A percentile compares a stretch with the other conserved stretches of the same genome.
Evolutionary conservation across 2,797 vertebrate genomes (phyloP).

Genomic region (Hippopotamyrus pictus): DNA sequence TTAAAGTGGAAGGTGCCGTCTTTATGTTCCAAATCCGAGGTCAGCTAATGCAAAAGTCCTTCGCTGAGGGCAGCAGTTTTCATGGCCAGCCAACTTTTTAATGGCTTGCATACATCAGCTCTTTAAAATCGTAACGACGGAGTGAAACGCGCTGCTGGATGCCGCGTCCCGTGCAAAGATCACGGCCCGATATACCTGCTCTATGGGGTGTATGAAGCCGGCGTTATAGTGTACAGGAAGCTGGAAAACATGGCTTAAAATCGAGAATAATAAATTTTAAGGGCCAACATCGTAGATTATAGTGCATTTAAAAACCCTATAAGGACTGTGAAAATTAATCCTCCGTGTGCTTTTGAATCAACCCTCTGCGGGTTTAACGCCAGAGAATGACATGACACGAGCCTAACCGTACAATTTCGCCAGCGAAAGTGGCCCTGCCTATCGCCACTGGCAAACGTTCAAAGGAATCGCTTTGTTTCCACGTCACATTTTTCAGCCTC

Average conservation of each 20-base stretch:
- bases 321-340: neutral
- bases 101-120: neutral
- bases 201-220: neutral
- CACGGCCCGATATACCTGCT: neutral
- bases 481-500: neutral
- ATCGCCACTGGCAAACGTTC: neutral
- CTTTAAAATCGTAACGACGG: neutral
- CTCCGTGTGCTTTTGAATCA: neutral
- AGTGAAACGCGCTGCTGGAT: neutral
- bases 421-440: neutral
- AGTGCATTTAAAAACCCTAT: neutral
- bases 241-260: neutral
- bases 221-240: neutral
- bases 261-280: neutral
- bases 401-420: neutral
- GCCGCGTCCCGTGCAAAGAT: neutral
- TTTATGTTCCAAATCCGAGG: neutral
- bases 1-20: neutral
- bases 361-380: neutral
- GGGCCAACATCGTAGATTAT: neutral
- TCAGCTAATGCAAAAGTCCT: neutral
- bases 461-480: neutral
- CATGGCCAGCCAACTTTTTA: neutral
- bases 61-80: neutral
- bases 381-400: neutral